Evolutionary conservation across 1,140 invertebrate species (phyloP), one percentile per base, ranked within the genome.

Genomic region (Papilio helenus): DNA sequence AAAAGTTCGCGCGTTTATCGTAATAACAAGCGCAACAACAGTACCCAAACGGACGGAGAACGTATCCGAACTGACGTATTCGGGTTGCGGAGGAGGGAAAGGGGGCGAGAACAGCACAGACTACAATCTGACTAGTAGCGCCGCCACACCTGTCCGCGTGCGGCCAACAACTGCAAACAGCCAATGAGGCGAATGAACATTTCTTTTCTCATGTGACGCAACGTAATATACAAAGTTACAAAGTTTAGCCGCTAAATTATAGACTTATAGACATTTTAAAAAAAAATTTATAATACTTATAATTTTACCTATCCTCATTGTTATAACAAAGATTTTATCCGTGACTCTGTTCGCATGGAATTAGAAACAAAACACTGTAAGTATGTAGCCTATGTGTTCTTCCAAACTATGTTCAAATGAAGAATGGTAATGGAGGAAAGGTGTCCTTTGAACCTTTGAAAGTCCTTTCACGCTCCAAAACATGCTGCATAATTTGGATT

Each of bases 1-100:
- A 87, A 90, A 93, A 92, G 89, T 89, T 92, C 90, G 89, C 91
- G 91, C 87, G 87, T 83, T 85, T 73, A 84, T 81, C 80, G 80
- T 58, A 83, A 79, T 49, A 80, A 76, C 80, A 84, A 74, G 72
- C 85, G 77, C 79, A 79, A 51, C 81, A 81, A 81, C 82, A 68
- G 44, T 61, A 82, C 81, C 81, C 55, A 82, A 89, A 79, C 80
- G 80, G 87, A 82, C 86, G 84, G 88, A 84, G 84, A 83, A 87
- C 87, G 82, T 87, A 88, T 84, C 86, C 85, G 76, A 81, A 89
- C 88, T 85, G 83, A 82, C 80, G 79, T 86, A 85, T 85, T 84
- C 81, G 85, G 84, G 79, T 73, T 65, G 81, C 76, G 83, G 80
- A 79, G 82, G 79, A 68, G 81, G 80, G 82, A 79, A n/a, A 68